Evolutionary conservation across 2,888 invertebrate genomes (phyloP).

Genomic region (Zelleria hepariella): DNA sequence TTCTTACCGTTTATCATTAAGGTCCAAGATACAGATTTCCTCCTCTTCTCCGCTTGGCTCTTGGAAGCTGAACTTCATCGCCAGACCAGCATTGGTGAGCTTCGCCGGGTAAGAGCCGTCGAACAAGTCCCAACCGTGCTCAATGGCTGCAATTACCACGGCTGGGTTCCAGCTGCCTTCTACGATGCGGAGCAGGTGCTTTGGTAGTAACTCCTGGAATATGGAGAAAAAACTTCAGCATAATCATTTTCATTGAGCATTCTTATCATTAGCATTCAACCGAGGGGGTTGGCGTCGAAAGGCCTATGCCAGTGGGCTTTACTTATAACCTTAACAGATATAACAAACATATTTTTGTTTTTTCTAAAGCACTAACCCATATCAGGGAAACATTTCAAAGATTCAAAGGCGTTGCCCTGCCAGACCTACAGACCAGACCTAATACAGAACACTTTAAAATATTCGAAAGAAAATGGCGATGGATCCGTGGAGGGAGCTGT

Average conservation of each 20-base stretch:
- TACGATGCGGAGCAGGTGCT: slow-evolving; percentile 77
- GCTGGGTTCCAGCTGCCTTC: slow-evolving; percentile 87
- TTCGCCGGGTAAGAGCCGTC: slow-evolving; percentile 87
- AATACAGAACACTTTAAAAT: too few relatives aligned
- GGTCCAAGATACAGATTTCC: slow-evolving; percentile 68
- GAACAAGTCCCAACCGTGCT: slow-evolving; percentile 87
- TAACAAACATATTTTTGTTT: too few relatives aligned
- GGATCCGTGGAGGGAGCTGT: too few relatives aligned
- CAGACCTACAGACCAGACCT: too few relatives aligned
- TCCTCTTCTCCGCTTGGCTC: slow-evolving; percentile 29
- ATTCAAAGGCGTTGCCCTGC: too few relatives aligned
- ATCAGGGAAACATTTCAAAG: too few relatives aligned
- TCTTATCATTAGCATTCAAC: not conserved
- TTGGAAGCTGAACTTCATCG: slow-evolving; percentile 74
- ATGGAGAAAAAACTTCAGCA: not conserved
- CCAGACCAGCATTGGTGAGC: slow-evolving; percentile 78
- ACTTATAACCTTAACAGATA: too few relatives aligned
- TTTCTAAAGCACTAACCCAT: too few relatives aligned
- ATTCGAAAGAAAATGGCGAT: too few relatives aligned
- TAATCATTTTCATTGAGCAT: not conserved
- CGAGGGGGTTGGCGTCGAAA: too few relatives aligned
- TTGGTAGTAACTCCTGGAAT: slow-evolving; percentile 75
- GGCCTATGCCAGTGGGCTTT: too few relatives aligned
- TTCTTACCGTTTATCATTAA: slow-evolving; percentile 67
- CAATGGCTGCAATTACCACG: slow-evolving; percentile 78